Evolutionary conservation across 2,888 invertebrate species (phyloP), one percentile per base, ranked within the genome.

Genomic region (Actias luna): DNA sequence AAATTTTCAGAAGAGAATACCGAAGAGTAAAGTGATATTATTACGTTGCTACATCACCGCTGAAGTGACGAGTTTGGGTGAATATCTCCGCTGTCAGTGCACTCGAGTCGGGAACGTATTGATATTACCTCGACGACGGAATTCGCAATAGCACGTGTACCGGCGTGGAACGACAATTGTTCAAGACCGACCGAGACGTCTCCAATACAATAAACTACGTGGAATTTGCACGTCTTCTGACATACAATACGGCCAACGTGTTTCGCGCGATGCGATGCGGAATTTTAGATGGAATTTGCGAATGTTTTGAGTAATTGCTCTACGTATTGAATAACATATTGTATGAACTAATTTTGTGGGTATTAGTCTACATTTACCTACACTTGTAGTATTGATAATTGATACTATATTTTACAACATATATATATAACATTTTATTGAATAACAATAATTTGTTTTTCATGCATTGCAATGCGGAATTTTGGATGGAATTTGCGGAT

Each of bases 81-180:
- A 69, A 71, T 75, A 70, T 70, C 67, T 74, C 68, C 65, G 46
- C 64, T 29, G 58, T 57, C 63, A 69, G 70, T 69, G 68, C 52
- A 52, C 27, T 73, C 69, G 65, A 71, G 69, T 72, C 67, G 69
- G 67, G 65, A 69, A 74, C 72, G 70, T 77, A 79, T 80, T 77
- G 80, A 80, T 80, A 80, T 79, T 77, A 77, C 74, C 71, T 70
- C 71, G 68, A 72, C 72, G 73, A 70, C 64, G 72, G 80, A 81
- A 79, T 78, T 80, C 73, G 71, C 77, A 80, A 81, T 80, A 75
- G 78, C 72, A 76, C 61, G 61, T 42, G 57, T 39, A 39, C 63
- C 63, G 63, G 62, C 65, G 65, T 58, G 65, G 61, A 61, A 57
- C 57, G 61, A 61, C 61, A 57, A 61, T 61, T 61, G 61, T 61